These are phyloP conservation scores for Enteromius thamalakanensis DNA, from an alignment of 2,797 vertebrate species.

Conservation along the genomic window DNA sequence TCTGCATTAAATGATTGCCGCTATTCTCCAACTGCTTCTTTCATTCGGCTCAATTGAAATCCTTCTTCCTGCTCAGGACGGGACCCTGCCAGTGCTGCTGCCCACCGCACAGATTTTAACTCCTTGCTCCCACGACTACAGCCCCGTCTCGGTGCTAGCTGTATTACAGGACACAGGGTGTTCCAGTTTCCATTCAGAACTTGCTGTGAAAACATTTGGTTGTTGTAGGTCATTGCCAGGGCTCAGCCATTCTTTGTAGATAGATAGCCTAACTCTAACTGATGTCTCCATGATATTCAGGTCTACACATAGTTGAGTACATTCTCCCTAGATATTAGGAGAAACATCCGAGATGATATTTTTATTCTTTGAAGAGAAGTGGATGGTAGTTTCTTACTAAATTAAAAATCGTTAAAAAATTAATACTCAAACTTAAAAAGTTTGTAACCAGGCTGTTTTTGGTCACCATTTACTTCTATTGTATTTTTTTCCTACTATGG, in stretches of 20 bases:
- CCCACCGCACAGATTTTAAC: not conserved
- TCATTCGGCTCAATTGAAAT: conserved; percentile 85
- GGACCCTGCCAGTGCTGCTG: not conserved
- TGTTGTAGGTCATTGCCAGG: not conserved
- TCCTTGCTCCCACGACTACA: not conserved
- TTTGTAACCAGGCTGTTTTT: too few relatives aligned
- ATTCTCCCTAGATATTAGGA: not conserved
- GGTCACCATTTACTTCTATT: too few relatives aligned
- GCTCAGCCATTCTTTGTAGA: not conserved
- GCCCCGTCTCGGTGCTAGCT: not conserved
- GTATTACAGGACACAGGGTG: not conserved
- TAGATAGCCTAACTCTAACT: not conserved
- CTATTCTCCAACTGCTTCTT: conserved; percentile 89
- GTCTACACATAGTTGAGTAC: not conserved
- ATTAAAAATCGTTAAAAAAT: not conserved
- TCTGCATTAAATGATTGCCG: conserved; percentile 89
- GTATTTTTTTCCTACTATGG: too few relatives aligned
- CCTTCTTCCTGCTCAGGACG: conserved; percentile 6
- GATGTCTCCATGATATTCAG: not conserved
- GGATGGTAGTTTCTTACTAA: not conserved
- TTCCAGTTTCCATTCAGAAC: not conserved
- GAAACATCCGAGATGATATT: not conserved
- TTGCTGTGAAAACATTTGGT: not conserved
- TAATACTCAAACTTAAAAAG: too few relatives aligned
- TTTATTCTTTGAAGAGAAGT: not conserved